Evolutionary conservation across 1,140 invertebrate genomes (phyloP), one percentile per base, ranked within the genome.

Genomic region (Samia ricini): DNA sequence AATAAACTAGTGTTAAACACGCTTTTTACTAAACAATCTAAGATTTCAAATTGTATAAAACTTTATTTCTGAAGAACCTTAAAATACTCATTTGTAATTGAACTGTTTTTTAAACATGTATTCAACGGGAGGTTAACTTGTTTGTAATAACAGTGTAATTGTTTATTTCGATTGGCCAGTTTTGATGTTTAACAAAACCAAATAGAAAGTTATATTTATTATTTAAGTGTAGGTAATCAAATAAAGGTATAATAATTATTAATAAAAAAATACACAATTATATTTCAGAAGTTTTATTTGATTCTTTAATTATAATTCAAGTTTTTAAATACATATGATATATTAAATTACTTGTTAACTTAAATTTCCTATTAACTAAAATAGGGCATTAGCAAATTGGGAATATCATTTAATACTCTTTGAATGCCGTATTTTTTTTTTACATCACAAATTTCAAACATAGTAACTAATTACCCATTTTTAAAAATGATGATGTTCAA

Each of bases 351-450:
- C 18, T 56, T 20, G 24, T 18, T 42, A 57, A 42, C 26, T 18
- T 33, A 57, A 15, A 29, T 15, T 33, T 33, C 55, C 2, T 57
- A 56, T 23, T 55, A 29, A 57, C 6, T 29, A 19, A 1, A 57
- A 42, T 23, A 23, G n/a, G 51, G 74, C 70, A 76, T 76, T 76
- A 33, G 56, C 77, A 77, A 79, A 74, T 68, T 76, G 23, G 77
- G 61, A 79, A 69, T 79, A 79, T 79, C 61, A 8, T 56, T 48
- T 21, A 64, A 79, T 79, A 79, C 75, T 79, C 73, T 77, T 77
- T 74, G 77, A 77, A 79, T 77, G 72, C 75, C 18, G 26, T 56
- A 12, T 22, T 29, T n/a, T n/a, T 8, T 10, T n/a, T 8, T 42
- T 42, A 10, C 36, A n/a, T n/a, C n/a, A n/a, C n/a, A n/a, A n/a